These are phyloP conservation scores for Apteryx owenii DNA, from an alignment of 2,113 vertebrate genomes.

Conservation along the genomic window DNA sequence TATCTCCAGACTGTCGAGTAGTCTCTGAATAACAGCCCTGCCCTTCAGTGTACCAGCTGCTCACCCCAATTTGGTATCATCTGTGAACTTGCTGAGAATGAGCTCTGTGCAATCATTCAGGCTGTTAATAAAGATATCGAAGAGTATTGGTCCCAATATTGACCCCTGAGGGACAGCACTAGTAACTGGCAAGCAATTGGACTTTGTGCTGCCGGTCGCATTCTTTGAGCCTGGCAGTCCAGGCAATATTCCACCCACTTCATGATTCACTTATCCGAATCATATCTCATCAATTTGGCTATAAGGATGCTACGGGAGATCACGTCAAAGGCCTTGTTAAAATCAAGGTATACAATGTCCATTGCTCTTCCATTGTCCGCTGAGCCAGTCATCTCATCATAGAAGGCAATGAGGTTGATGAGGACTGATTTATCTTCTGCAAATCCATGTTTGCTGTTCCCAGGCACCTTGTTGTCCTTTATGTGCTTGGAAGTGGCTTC, in stretches of 20 bases:
- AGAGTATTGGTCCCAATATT: background rate
- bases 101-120: background rate
- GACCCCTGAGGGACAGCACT: background rate
- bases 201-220: background rate
- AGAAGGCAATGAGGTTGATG: background rate
- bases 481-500: background rate
- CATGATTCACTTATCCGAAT: background rate
- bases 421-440: background rate
- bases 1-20: background rate
- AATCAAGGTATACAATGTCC: background rate
- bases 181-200: background rate
- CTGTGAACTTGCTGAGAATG: background rate
- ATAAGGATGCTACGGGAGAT: background rate
- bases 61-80: rapidly evolving
- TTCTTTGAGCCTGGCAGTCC: background rate
- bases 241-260: background rate
- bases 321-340: background rate
- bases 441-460: background rate
- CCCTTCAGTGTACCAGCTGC: background rate
- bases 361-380: background rate
- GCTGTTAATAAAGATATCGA: background rate
- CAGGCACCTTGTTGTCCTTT: background rate
- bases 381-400: background rate
- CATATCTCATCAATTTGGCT: background rate
- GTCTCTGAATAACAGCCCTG: background rate